These are phyloP conservation scores for Salmo trutta DNA, from an alignment of 2,797 vertebrate species.

Conservation along the genomic window DNA sequence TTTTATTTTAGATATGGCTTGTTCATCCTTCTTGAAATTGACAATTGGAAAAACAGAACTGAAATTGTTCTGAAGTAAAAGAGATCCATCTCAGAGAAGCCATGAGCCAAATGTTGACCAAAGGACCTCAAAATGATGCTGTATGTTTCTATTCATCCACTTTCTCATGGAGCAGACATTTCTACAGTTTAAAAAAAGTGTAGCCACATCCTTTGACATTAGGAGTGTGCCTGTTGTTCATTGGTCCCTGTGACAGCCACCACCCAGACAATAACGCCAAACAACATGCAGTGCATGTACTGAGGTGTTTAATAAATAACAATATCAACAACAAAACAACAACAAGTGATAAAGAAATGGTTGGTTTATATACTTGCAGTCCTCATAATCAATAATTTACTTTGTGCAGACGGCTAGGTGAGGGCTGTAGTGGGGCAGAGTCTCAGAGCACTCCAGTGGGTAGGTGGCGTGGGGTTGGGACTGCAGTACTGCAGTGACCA, in stretches of 20 bases:
- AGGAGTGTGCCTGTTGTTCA: slow-evolving; percentile 10
- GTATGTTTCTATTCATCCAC: background rate
- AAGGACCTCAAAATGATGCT: background rate
- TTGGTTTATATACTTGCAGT: slow-evolving; percentile 79
- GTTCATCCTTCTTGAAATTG: background rate
- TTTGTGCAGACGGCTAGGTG: slow-evolving; percentile 73
- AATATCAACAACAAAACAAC: slow-evolving; percentile 74
- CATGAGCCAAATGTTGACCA: background rate
- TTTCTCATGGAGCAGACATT: background rate
- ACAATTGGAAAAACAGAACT: background rate
- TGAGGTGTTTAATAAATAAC: slow-evolving; percentile 99
- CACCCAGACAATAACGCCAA: slow-evolving; percentile 25
- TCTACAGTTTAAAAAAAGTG: slow-evolving; percentile 3
- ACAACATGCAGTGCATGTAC: slow-evolving; percentile 61
- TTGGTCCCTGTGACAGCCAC: slow-evolving; percentile 10
- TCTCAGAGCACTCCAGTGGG: slow-evolving; percentile 16
- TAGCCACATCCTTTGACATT: slow-evolving; percentile 1
- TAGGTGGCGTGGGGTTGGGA: background rate
- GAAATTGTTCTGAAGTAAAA: background rate
- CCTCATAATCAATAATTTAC: slow-evolving; percentile 91
- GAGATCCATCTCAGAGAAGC: background rate
- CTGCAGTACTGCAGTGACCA: slow-evolving; percentile 14
- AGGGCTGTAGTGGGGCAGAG: slow-evolving; percentile 49
- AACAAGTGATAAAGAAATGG: slow-evolving; percentile 52
- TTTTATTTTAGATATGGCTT: background rate